Percentiles rank a stretch among this genome's conserved stretches.
phyloP scores from a whole-genome alignment of 2,888 invertebrate species.

The Leucania comma region DNA sequence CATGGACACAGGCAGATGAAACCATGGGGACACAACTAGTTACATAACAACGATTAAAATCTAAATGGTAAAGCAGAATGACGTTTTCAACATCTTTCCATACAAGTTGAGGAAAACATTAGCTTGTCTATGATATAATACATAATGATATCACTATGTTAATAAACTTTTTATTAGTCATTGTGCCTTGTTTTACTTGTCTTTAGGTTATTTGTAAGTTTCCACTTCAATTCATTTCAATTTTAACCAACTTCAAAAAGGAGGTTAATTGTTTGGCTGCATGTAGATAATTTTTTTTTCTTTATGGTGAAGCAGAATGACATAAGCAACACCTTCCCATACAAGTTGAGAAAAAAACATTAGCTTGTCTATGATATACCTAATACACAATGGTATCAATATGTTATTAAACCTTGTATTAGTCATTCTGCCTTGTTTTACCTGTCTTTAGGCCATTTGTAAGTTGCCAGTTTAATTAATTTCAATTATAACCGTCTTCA shows the following conservation, averaged over 20 bases:
- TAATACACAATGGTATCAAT: too few species aligned
- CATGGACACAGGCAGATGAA: background rate
- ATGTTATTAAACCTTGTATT: too few species aligned
- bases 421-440: too few species aligned
- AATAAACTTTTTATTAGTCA: constrained; percentile 33
- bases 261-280: too few species aligned
- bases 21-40: background rate
- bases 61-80: background rate
- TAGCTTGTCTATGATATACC: too few species aligned
- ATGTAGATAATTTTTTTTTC: too few species aligned
- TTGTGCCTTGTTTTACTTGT: constrained; percentile 27
- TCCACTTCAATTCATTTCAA: constrained; percentile 3
- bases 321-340: too few species aligned
- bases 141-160: constrained; percentile 35
- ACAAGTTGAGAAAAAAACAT: too few species aligned
- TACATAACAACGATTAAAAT: constrained; percentile 35
- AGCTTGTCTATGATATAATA: constrained; percentile 46
- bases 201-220: constrained; percentile 7
- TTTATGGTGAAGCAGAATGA: too few species aligned
- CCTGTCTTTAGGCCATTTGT: too few species aligned
- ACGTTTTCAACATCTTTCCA: constrained; percentile 38
- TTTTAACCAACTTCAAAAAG: background rate
- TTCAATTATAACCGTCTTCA: too few species aligned
- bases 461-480: too few species aligned
- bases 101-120: constrained; percentile 39